A percentile compares a stretch with the other conserved stretches of the same genome.
phyloP scores from a whole-genome alignment of 1,140 invertebrate genomes.

The Pentalonia nigronervosa region DNA sequence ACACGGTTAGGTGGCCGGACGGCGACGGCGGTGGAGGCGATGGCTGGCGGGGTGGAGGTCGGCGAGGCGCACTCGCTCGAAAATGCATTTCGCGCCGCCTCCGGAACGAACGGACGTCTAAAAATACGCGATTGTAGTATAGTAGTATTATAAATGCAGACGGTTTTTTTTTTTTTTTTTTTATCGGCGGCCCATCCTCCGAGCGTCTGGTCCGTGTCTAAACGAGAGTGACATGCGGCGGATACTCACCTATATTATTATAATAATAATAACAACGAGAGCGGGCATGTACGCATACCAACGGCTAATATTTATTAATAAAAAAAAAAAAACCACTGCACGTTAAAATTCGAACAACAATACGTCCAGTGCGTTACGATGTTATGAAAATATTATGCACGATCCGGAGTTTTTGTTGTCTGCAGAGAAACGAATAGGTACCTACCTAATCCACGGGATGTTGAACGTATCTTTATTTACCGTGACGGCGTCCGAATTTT shows the following conservation, averaged over 20 bases:
- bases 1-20: neutral
- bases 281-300: neutral
- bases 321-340: too few relatives aligned
- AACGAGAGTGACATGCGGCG: neutral
- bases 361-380: neutral
- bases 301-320: neutral
- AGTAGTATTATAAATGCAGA: neutral
- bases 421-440: neutral
- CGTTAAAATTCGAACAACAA: neutral
- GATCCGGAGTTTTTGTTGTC: neutral
- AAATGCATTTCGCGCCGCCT: constrained; percentile 51
- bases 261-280: neutral
- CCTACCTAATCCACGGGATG: neutral
- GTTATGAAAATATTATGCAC: neutral
- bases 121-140: constrained; percentile 37
- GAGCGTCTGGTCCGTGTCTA: neutral
- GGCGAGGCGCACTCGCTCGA: neutral
- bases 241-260: neutral
- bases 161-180: constrained; percentile 21
- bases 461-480: neutral
- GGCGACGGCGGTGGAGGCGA: neutral
- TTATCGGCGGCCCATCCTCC: neutral
- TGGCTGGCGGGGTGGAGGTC: neutral
- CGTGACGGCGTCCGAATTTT: neutral
- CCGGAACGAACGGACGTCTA: constrained; percentile 15